Evolutionary conservation across 2,113 vertebrate genomes (phyloP), one percentile per base, ranked within the genome.

Genomic region (Dryoscopus gambensis): DNA sequence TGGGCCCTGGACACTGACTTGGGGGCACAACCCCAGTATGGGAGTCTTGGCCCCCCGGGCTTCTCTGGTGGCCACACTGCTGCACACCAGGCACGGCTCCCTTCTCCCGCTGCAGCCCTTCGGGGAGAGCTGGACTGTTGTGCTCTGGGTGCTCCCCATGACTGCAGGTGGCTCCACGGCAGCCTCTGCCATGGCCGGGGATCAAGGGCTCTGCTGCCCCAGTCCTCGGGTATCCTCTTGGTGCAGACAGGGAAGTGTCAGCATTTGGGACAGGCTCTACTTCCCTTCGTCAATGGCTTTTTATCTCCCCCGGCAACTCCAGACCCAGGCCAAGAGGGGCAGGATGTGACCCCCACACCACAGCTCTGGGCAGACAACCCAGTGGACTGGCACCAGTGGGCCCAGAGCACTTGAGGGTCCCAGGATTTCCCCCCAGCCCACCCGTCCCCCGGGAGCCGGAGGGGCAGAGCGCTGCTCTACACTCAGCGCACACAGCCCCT

Each of bases 11-110:
- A 21, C 27, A 6, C n/a, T 3, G 37, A 21, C 6, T 11, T 10
- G 8, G 67, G 52, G 49, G 39, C 0, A 0, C 56, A 40, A 42
- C 25, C 40, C 44, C 53, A 5, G 0, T 0, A 2, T 3, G 37
- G 30, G 42, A n/a, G 10, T 19, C 12, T 21, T 5, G 28, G 27
- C 2, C 50, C 44, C 13, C 78, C 3, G 0, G 60, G 49, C 21
- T 49, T 13, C 0, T 24, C 39, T 1, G 4, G 71, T 9, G 28
- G 67, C 53, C 13, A 4, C 3, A 3, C 2, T n/a, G 76, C 27
- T 4, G 2, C 2, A 19, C 15, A 60, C 56, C 13, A 16, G 81
- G 16, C 69, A 28, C 3, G 0, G 69, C 63, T 59, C 27, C 8
- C 50, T 33, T 21, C 9, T 35, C 53, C 14, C 1, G 0, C 73